Conservation (phyloP, 1,140 invertebrate genomes). For the Platyura marginata region DNA sequence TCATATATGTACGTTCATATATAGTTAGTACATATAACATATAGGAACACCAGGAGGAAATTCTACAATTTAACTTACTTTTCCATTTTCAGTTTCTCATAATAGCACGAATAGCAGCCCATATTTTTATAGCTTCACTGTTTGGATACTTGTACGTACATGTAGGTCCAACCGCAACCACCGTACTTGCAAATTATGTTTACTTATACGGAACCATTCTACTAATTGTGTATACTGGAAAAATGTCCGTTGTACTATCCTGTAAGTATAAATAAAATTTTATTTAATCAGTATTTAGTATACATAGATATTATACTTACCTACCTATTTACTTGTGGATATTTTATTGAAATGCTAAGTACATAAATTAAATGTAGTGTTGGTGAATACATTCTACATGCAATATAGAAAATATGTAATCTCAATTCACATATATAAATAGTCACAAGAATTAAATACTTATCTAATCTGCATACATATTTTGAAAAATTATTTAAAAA, state of each 20-base stretch:
- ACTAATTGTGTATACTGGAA: conserved; percentile 81
- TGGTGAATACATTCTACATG: no score
- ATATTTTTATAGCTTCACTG: conserved; percentile 64
- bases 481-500: no score
- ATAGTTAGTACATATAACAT: background rate
- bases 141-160: conserved; percentile 79
- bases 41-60: background rate
- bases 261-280: conserved; percentile 46
- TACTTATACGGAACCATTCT: conserved; percentile 82
- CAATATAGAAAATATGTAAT: no score
- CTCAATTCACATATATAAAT: no score
- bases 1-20: conserved; percentile 15
- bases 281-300: no score
- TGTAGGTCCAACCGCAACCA: conserved; percentile 69
- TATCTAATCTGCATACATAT: no score
- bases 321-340: no score
- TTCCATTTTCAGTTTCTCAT: conserved; percentile 36
- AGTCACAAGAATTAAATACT: no score
- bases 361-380: no score
- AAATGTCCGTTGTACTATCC: conserved; percentile 88
- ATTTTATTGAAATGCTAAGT: no score
- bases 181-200: conserved; percentile 76
- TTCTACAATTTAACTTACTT: background rate
- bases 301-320: no score
- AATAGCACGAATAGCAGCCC: conserved; percentile 56